Evolutionary conservation across 2,797 vertebrate species (phyloP), one percentile per base, ranked within the genome.

Genomic region (Lacerta agilis): DNA sequence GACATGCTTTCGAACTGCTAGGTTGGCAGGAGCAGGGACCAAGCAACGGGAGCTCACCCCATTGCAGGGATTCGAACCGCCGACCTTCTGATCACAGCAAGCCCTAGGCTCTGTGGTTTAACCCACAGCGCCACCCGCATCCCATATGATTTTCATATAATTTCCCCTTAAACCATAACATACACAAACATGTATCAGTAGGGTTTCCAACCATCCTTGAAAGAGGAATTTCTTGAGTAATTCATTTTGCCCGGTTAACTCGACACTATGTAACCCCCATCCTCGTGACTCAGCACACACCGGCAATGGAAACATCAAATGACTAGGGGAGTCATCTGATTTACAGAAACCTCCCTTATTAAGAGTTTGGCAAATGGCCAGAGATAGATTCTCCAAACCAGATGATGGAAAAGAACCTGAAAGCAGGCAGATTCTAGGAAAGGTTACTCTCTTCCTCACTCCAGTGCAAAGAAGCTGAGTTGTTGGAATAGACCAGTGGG

Each of bases 321-420:
- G 94, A 96, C 93, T 91, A 7, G 87, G 67, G 49, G 79, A 93
- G 92, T 95, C 94, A 95, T 96, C 94, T 95, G 95, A 96, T 96
- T 95, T 94, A 92, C 92, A 94, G 92, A 91, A 94, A 85, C 83
- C 87, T 91, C 87, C 41, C 90, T 95, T 93, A 81, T 84, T 29
- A 93, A 93, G 90, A 90, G 86, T 86, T 91, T 89, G 87, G 93
- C 93, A 92, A 18, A 0, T 0, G 88, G 92, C 94, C 93, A 95
- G 86, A 66, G 83, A 64, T 89, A 79, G 67, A n/a, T 67, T 90
- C 85, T 43, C 1, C 49, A 58, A 92, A 88, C 91, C 89, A 86
- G 89, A n/a, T 88, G 89, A 87, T 0, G 0, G 76, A 88, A 72
- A 66, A 77, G 69, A 45, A 73, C 71, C 67, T 64, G 58, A 76